phyloP scores from a whole-genome alignment of 2,888 invertebrate genomes.

The Slavum lentiscoides region DNA sequence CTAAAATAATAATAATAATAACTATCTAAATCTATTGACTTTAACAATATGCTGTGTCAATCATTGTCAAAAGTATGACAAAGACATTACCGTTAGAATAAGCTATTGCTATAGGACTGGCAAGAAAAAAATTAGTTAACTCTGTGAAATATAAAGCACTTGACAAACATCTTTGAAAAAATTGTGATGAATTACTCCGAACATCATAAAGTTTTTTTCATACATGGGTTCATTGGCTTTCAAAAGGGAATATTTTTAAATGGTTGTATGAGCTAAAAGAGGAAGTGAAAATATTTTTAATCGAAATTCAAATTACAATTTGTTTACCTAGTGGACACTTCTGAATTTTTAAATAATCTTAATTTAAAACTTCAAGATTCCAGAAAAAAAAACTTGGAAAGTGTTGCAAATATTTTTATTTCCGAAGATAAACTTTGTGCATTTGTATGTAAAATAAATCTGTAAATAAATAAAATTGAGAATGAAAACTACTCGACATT shows the following conservation, averaged over 20 bases:
- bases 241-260: conserved; percentile 43
- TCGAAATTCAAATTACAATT: conserved; percentile 33
- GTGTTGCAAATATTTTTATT: conserved; percentile 26
- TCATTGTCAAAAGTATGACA: no score
- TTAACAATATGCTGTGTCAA: no score
- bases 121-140: no score
- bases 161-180: no score
- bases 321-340: conserved; percentile 49
- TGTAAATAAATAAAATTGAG: conserved; percentile 5
- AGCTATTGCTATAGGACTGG: no score
- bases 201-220: conserved; percentile 49
- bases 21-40: no score
- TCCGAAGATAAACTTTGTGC: conserved; percentile 35
- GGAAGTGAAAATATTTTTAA: conserved; percentile 46
- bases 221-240: conserved; percentile 51
- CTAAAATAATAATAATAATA: neutral
- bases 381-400: conserved; percentile 14
- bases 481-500: neutral
- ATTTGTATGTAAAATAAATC: conserved; percentile 23
- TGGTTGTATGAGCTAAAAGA: conserved; percentile 37
- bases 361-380: conserved; percentile 47
- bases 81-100: no score
- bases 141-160: no score
- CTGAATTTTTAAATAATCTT: conserved; percentile 39
- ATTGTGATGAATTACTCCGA: neutral